Conservation (phyloP, 2,888 invertebrate genomes). For the Cheilosia urbana region DNA sequence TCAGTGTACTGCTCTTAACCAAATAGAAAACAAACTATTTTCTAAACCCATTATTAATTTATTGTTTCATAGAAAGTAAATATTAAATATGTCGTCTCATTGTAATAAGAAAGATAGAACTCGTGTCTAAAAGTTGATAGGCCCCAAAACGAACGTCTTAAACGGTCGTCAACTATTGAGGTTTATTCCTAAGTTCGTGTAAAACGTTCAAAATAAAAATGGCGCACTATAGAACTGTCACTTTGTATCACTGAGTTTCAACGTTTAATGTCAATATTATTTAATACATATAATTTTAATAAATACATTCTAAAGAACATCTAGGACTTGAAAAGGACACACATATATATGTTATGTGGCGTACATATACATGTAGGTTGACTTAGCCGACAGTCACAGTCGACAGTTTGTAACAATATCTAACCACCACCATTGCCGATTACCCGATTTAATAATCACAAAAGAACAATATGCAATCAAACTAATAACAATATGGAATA, state of each 20-base stretch:
- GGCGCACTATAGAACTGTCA: background rate
- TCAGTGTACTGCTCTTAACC: too few species aligned
- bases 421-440: slow-evolving; percentile 3
- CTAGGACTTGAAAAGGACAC: background rate
- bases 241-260: background rate
- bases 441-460: slow-evolving; percentile 1
- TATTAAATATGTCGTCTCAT: too few species aligned
- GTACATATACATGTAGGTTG: background rate
- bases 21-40: too few species aligned
- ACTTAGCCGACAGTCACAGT: background rate
- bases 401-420: background rate
- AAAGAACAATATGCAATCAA: slow-evolving; percentile 27
- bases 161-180: too few species aligned
- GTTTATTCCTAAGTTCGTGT: background rate
- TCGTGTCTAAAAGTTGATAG: too few species aligned
- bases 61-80: too few species aligned
- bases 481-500: slow-evolving; percentile 17
- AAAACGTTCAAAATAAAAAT: background rate
- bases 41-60: too few species aligned
- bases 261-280: background rate
- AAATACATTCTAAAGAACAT: background rate
- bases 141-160: too few species aligned
- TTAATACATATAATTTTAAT: background rate
- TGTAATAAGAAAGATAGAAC: too few species aligned
- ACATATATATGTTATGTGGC: background rate